Conservation (phyloP, 92 coral and sea anemone species). For the Zoanthus gigantus region DNA sequence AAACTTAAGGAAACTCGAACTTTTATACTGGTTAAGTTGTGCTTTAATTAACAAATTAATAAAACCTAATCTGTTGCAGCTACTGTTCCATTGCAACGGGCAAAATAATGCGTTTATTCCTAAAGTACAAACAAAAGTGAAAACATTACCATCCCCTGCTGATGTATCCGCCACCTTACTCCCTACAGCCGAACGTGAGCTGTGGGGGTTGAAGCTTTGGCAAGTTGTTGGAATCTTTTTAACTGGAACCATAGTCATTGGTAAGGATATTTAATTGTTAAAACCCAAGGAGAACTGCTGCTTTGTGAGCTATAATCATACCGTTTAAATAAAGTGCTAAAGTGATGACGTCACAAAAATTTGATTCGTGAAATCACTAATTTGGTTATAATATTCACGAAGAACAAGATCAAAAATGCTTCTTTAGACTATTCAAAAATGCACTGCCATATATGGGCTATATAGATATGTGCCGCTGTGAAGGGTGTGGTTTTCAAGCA, state of each 20-base stretch:
- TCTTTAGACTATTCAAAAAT: no score
- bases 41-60: not conserved
- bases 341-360: no score
- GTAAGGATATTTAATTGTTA: conserved; percentile 43
- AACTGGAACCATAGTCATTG: conserved; percentile 47
- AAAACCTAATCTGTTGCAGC: conserved; percentile 33
- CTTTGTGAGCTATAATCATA: no score
- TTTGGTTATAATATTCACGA: no score
- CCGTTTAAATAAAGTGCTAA: no score
- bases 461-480: no score
- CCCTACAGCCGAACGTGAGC: conserved; percentile 57
- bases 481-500: no score
- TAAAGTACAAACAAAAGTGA: conserved; percentile 47
- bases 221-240: conserved; percentile 66
- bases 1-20: not conserved
- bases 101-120: conserved; percentile 63
- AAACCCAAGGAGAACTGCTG: no score
- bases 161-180: conserved; percentile 43
- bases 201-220: conserved; percentile 81
- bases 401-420: no score
- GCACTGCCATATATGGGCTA: no score
- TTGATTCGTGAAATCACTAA: no score
- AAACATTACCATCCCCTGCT: conserved; percentile 53
- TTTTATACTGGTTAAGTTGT: not conserved
- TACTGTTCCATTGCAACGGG: conserved; percentile 23